Conservation (phyloP, 1,140 invertebrate genomes). For the Frieseomelitta varia region DNA sequence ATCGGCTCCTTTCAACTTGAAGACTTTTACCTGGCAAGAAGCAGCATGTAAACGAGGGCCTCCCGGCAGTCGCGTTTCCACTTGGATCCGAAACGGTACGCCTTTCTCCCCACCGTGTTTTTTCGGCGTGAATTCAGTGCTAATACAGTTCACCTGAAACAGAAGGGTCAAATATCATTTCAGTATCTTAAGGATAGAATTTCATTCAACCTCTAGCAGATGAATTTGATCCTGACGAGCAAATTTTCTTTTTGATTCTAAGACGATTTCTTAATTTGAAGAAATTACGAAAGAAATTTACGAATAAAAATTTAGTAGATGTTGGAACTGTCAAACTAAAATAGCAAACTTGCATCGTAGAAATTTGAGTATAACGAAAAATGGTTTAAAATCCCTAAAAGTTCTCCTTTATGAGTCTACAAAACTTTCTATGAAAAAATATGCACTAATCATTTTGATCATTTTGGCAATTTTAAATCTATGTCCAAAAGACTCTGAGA, state of each 20-base stretch:
- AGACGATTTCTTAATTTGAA: no score
- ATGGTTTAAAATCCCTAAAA: no score
- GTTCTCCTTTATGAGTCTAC: no score
- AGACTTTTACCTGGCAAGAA: slow-evolving; percentile 97
- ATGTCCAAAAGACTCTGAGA: no score
- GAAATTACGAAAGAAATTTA: no score
- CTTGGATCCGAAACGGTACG: slow-evolving; percentile 97
- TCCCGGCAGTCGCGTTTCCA: slow-evolving; percentile 86
- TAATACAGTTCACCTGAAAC: slow-evolving; percentile 95
- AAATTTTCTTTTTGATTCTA: background rate
- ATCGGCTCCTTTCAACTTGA: slow-evolving; percentile 97
- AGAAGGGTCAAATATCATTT: background rate
- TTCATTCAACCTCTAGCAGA: background rate
- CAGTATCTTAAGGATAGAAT: background rate
- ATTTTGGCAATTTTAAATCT: no score
- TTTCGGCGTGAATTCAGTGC: slow-evolving; percentile 98
- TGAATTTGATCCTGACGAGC: background rate
- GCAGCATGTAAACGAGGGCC: slow-evolving; percentile 90
- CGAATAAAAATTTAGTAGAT: no score
- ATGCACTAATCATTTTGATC: no score
- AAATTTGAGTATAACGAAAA: no score
- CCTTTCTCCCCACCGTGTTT: slow-evolving; percentile 99
- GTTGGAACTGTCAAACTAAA: no score
- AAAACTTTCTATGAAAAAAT: no score
- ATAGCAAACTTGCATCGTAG: no score